Conservation (phyloP, 2,888 invertebrate genomes). For the Stegophylla sp. region DNA sequence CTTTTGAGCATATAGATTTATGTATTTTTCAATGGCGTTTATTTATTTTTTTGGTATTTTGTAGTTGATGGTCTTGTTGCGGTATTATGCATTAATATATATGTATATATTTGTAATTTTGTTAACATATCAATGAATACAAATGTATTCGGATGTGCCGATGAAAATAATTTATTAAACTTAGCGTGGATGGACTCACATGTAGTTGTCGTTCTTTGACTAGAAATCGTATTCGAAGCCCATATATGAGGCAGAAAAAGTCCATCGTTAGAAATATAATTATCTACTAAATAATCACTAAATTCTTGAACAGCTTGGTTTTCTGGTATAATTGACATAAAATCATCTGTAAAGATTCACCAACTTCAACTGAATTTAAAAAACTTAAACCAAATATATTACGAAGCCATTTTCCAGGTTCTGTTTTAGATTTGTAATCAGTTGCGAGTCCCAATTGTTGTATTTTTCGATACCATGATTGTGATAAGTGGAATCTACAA, state of each 20-base stretch:
- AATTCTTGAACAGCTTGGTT: background rate
- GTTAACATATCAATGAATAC: background rate
- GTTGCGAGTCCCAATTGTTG: background rate
- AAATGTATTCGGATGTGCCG: background rate
- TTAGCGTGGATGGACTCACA: background rate
- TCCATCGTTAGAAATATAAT: background rate
- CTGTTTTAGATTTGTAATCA: background rate
- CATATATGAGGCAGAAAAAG: background rate
- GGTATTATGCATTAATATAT: background rate
- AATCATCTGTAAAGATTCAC: background rate
- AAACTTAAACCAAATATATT: background rate
- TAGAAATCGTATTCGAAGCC: background rate
- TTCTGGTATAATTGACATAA: background rate
- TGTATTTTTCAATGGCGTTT: too few relatives aligned
- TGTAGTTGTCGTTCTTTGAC: background rate
- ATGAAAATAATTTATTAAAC: background rate
- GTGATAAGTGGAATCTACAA: background rate
- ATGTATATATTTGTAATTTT: background rate
- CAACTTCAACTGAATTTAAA: background rate
- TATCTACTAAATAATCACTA: background rate
- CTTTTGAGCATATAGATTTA: too few relatives aligned
- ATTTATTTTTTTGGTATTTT: too few relatives aligned
- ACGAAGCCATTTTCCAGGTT: conserved; percentile 2
- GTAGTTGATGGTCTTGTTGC: too few relatives aligned
- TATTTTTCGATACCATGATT: background rate